Evolutionary conservation across 2,797 vertebrate species (phyloP), one percentile per base, ranked within the genome.

Genomic region (Selene dorsalis): DNA sequence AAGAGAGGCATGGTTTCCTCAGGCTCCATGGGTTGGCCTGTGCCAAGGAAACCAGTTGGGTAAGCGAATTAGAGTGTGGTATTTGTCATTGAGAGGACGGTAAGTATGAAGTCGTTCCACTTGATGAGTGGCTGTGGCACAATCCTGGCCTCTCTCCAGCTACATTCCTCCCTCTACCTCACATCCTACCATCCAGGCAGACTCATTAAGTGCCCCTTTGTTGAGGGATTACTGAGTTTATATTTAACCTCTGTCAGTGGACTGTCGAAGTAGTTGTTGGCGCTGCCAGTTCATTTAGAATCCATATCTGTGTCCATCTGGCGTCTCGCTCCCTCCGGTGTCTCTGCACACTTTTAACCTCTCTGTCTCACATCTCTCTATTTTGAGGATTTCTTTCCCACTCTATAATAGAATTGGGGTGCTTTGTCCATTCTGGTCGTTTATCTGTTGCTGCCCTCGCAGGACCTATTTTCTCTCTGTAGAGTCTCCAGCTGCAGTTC

Each of bases 221-320:
- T 89, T 88, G 69, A 79, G 73, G 87, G 83, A 88, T 91, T 89
- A 86, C 69, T 67, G 30, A 69, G 83, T 87, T 85, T 91, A 91
- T 88, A 91, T 92, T 89, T 93, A 92, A 87, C 87, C 73, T 80
- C 56, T 78, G 66, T 87, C 77, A 35, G 62, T 77, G 57, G 73
- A 84, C 77, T 69, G 52, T 39, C 4, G 0, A 59, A 77, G 78
- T 43, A 71, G 39, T 83, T 72, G 70, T 63, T 82, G 78, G 63
- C 59, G 18, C 45, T 68, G 55, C 67, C 61, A 41, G 69, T 22
- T 72, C 41, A 69, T 67, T 80, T 48, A 16, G 60, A 69, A 41
- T 75, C 65, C 75, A 69, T 86, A 53, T 77, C 76, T 82, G 69
- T 76, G 69, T 75, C 77, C 6, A 41, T 76, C 69, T 71, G 80